phyloP scores from a whole-genome alignment of 2,797 vertebrate species.

The Streptopelia turtur region DNA sequence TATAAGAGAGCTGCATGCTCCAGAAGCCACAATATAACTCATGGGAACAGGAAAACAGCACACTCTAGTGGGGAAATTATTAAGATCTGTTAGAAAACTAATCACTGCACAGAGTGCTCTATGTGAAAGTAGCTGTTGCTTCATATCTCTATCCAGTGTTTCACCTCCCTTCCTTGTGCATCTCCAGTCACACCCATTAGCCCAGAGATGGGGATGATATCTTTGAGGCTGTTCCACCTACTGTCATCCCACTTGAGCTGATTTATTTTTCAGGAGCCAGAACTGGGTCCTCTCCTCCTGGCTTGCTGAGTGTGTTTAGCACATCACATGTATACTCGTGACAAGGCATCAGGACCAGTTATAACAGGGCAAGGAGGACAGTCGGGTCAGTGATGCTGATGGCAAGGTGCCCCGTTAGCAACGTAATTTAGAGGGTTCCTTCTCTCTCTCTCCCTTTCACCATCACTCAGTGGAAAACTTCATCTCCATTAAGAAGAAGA shows the following conservation, averaged over 20 bases:
- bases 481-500: background rate
- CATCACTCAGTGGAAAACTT: background rate
- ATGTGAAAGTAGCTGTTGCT: background rate
- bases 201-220: background rate
- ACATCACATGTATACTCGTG: accelerated
- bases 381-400: accelerated
- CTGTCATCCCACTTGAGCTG: background rate
- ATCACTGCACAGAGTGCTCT: accelerated
- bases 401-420: accelerated
- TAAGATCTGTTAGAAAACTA: background rate
- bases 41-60: slow-evolving; percentile 19
- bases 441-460: background rate
- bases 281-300: background rate
- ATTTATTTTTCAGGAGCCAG: background rate
- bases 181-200: background rate
- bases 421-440: background rate
- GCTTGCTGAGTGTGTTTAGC: background rate
- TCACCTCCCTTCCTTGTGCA: background rate
- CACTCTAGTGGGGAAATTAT: slow-evolving; percentile 52
- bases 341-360: background rate
- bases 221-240: background rate
- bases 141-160: accelerated
- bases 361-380: background rate
- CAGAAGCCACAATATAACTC: background rate
- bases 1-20: background rate